phyloP scores from a whole-genome alignment of 2,888 invertebrate genomes.

The Morinoia aosen region DNA sequence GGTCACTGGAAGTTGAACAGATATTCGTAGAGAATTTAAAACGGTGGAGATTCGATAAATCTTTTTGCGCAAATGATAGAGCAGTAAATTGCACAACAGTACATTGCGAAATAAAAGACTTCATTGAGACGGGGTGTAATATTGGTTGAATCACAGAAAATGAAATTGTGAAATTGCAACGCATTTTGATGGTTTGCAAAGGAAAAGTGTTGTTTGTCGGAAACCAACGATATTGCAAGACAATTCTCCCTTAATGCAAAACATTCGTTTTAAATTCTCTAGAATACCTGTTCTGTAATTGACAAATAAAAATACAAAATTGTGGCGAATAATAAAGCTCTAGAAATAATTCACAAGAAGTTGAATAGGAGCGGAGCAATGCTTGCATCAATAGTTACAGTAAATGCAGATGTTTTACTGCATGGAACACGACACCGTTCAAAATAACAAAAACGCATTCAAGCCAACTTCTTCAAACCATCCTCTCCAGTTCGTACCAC shows the following conservation, averaged over 20 bases:
- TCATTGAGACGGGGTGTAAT: neutral
- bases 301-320: neutral
- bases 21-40: neutral
- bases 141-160: neutral
- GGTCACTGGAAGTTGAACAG: neutral
- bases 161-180: neutral
- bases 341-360: neutral
- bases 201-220: neutral
- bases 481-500: neutral
- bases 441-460: neutral
- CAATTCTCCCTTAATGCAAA: neutral
- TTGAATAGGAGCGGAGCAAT: neutral
- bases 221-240: neutral
- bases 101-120: neutral
- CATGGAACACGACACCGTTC: neutral
- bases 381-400: neutral
- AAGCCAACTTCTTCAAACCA: neutral
- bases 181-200: neutral
- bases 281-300: neutral
- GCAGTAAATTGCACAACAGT: neutral
- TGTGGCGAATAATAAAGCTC: neutral
- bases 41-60: neutral
- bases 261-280: neutral
- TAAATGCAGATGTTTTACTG: neutral
- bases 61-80: neutral